Evolutionary conservation across 2,797 vertebrate genomes (phyloP).

Genomic region (Masticophis lateralis): DNA sequence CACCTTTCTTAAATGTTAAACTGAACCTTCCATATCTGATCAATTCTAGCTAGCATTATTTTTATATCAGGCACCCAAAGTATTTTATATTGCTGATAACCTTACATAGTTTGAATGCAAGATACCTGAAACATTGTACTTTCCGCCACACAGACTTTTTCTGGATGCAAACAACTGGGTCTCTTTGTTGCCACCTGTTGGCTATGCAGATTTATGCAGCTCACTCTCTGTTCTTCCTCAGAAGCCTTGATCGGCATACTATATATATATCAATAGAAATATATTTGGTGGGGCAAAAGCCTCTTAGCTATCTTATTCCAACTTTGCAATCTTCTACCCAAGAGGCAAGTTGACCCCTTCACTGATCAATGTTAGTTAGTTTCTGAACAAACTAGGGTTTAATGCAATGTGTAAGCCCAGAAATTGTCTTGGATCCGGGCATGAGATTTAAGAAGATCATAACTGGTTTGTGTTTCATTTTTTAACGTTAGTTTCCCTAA

Average conservation of each 20-base stretch:
- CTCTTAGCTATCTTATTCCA: not conserved
- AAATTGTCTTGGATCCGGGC: not conserved
- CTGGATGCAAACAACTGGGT: not conserved
- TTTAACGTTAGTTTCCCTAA: not conserved
- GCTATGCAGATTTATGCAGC: not conserved
- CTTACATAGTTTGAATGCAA: not conserved
- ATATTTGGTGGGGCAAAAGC: not conserved
- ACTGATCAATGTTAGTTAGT: not conserved
- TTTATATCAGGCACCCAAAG: not conserved
- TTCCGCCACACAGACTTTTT: not conserved
- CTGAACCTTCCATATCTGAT: not conserved
- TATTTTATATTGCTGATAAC: not conserved
- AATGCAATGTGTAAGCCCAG: not conserved
- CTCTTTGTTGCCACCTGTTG: not conserved
- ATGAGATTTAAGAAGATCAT: not conserved
- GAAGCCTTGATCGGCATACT: not conserved
- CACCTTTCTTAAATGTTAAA: not conserved
- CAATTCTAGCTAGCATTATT: not conserved
- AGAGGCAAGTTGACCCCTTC: not conserved
- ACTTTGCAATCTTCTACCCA: not conserved
- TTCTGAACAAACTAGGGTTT: not conserved
- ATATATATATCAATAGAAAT: not conserved
- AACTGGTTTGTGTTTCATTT: not conserved
- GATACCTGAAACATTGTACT: not conserved
- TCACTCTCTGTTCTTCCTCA: not conserved